phyloP scores from a whole-genome alignment of 2,888 invertebrate species.

The Eilema depressum region DNA sequence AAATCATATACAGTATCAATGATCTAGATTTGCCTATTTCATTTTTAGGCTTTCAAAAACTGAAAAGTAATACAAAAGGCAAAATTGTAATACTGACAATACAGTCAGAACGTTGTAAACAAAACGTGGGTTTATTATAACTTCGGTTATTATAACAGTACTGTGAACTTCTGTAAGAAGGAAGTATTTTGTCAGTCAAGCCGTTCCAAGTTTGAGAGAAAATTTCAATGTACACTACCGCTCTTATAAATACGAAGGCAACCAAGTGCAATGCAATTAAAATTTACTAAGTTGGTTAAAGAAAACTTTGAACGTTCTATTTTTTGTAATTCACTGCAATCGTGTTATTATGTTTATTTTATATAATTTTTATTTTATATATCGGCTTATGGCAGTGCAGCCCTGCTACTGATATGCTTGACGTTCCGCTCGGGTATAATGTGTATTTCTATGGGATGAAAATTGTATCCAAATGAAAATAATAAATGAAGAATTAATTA shows the following conservation, averaged over 20 bases:
- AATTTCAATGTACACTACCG: neutral
- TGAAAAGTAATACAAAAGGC: neutral
- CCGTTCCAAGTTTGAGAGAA: neutral
- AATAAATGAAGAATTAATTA: too few species aligned
- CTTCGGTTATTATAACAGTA: neutral
- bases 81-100: neutral
- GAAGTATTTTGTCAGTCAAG: slow-evolving; percentile 1
- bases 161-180: neutral
- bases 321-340: neutral
- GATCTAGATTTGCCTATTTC: too few species aligned
- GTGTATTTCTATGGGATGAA: too few species aligned
- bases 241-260: neutral
- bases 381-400: too few species aligned
- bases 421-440: too few species aligned
- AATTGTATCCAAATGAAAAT: too few species aligned
- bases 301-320: neutral
- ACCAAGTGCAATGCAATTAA: slow-evolving; percentile 5
- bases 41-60: neutral
- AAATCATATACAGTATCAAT: too few species aligned
- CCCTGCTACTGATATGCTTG: too few species aligned
- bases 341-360: neutral
- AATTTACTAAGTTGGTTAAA: neutral
- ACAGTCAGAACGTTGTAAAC: neutral
- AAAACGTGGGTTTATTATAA: slow-evolving; percentile 1
- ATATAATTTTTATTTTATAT: too few species aligned